Evolutionary conservation across 2,888 invertebrate genomes (phyloP).

Genomic region (Patella pellucida): DNA sequence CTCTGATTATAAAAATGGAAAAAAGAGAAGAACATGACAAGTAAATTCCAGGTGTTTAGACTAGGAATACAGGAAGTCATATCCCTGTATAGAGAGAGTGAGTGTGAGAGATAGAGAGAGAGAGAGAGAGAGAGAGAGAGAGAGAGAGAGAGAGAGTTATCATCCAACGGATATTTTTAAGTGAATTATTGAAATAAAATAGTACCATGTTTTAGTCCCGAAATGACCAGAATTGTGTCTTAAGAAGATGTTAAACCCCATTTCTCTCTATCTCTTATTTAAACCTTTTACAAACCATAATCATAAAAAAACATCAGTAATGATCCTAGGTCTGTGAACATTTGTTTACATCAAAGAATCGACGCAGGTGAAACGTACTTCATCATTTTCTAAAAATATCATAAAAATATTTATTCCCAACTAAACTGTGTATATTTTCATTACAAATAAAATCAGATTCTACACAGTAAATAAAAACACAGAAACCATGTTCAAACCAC

Average conservation of each 20-base stretch:
- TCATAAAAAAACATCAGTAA: no score
- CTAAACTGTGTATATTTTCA: background rate
- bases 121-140: background rate
- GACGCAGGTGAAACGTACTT: no score
- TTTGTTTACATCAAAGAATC: no score
- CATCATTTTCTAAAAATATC: no score
- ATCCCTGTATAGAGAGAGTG: no score
- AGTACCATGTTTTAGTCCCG: background rate
- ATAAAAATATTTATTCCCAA: no score
- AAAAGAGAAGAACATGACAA: background rate
- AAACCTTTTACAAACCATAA: no score
- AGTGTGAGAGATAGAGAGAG: background rate
- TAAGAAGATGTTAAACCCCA: no score
- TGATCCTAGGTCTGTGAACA: no score
- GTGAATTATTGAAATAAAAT: background rate
- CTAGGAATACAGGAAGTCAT: background rate
- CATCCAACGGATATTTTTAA: no score
- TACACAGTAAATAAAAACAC: background rate
- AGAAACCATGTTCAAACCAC: background rate
- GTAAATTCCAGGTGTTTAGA: background rate
- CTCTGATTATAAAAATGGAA: background rate
- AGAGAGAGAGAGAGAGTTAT: background rate
- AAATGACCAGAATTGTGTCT: no score
- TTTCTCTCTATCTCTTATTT: no score
- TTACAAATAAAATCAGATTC: background rate